Conservation (phyloP, 2,113 vertebrate species). For the Oxyura jamaicensis region DNA sequence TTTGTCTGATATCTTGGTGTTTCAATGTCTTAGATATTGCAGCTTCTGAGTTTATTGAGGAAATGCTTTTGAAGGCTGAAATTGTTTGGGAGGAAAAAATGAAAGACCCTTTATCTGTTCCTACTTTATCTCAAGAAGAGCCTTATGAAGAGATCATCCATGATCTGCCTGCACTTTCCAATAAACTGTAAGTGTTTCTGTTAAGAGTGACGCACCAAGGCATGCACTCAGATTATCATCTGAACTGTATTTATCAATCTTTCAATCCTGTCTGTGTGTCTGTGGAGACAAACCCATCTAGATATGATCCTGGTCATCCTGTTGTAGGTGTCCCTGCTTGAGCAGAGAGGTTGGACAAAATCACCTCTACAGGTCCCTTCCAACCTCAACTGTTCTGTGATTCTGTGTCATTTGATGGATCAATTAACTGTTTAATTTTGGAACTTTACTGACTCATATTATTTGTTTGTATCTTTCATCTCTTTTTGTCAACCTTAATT, state of each 20-base stretch:
- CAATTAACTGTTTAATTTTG: neutral
- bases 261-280: neutral
- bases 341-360: neutral
- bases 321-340: neutral
- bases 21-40: constrained; percentile 81
- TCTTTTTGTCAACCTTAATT: neutral
- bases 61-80: constrained; percentile 88
- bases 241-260: neutral
- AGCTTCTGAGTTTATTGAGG: constrained; percentile 84
- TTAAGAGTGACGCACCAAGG: neutral
- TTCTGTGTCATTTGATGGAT: neutral
- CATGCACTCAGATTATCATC: neutral
- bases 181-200: constrained; percentile 83
- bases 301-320: neutral
- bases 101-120: constrained; percentile 72
- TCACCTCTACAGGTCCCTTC: neutral
- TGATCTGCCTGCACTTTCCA: constrained; percentile 79
- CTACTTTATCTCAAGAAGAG: constrained; percentile 77
- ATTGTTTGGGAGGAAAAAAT: constrained; percentile 82
- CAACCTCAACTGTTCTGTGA: neutral
- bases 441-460: neutral
- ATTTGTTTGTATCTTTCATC: neutral
- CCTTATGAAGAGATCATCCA: constrained; percentile 82
- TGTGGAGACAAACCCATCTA: neutral
- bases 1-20: neutral